A percentile compares a stretch with the other conserved stretches of the same genome.
phyloP scores from a whole-genome alignment of 2,888 invertebrate genomes.

The Drosophila paranaensis region DNA sequence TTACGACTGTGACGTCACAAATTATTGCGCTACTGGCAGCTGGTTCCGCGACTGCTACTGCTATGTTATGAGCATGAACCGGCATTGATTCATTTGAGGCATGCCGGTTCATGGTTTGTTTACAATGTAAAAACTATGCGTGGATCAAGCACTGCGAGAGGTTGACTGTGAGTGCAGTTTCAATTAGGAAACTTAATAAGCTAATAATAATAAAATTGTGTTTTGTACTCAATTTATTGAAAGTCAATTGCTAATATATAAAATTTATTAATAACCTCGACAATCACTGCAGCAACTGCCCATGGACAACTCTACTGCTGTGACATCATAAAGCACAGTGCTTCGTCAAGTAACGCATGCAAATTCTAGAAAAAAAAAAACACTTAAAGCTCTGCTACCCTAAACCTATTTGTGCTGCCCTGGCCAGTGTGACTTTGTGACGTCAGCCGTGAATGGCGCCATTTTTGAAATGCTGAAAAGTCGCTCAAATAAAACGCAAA shows the following conservation, averaged over 20 bases:
- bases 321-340: background rate
- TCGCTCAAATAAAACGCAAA: constrained; percentile 65
- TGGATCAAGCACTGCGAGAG: background rate
- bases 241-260: background rate
- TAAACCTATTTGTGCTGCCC: constrained; percentile 10
- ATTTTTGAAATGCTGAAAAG: background rate
- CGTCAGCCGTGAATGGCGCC: constrained; percentile 24
- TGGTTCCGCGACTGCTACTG: background rate
- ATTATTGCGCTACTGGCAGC: background rate
- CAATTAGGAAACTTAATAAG: too few relatives aligned
- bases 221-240: background rate
- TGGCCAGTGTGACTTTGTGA: constrained; percentile 10
- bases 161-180: background rate
- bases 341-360: background rate
- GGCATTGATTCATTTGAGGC: too few relatives aligned
- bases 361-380: constrained; percentile 16
- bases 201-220: background rate
- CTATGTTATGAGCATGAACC: background rate
- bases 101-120: constrained; percentile 1
- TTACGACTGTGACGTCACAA: background rate
- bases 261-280: too few relatives aligned
- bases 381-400: constrained; percentile 12
- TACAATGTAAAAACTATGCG: background rate
- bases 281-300: too few relatives aligned
- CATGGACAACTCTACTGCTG: background rate